Conservation (phyloP, 1,140 invertebrate species). For the Ceratoteleas bidentatus region DNA sequence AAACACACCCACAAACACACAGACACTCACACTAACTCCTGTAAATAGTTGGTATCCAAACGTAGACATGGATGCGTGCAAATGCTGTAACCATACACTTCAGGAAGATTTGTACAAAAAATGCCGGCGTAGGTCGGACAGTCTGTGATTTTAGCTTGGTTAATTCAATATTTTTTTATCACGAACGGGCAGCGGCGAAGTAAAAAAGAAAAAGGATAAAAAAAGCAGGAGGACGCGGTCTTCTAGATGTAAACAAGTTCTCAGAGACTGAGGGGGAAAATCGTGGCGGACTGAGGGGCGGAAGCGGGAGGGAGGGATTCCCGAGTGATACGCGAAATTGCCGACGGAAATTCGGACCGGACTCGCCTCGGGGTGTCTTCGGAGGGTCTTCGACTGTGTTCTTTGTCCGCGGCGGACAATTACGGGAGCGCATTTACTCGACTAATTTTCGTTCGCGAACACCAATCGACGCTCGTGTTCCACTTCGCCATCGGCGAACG, state of each 20-base stretch:
- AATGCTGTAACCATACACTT: constrained; percentile 73
- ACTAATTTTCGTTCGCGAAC: neutral
- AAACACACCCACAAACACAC: too few species aligned
- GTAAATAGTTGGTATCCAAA: constrained; percentile 61
- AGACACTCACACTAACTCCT: too few species aligned
- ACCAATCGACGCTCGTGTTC: constrained; percentile 23
- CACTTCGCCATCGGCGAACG: constrained; percentile 42
- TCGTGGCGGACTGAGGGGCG: neutral
- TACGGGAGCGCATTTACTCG: constrained; percentile 49
- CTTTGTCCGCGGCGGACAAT: constrained; percentile 28
- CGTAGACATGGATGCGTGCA: constrained; percentile 46
- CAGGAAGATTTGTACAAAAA: constrained; percentile 81
- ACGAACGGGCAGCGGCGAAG: constrained; percentile 72
- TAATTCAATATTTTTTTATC: constrained; percentile 82
- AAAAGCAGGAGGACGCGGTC: constrained; percentile 45
- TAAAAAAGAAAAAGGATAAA: constrained; percentile 69
- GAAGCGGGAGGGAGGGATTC: constrained; percentile 16
- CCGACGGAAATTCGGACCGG: too few species aligned
- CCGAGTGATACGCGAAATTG: neutral
- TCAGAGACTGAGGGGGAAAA: constrained; percentile 29
- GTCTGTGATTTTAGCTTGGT: constrained; percentile 82
- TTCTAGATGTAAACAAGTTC: constrained; percentile 22
- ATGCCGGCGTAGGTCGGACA: constrained; percentile 72
- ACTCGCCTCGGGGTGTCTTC: too few species aligned
- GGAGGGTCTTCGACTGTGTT: too few species aligned